phyloP scores from a whole-genome alignment of 2,888 invertebrate genomes.

The Caenorhabditis sp. region DNA sequence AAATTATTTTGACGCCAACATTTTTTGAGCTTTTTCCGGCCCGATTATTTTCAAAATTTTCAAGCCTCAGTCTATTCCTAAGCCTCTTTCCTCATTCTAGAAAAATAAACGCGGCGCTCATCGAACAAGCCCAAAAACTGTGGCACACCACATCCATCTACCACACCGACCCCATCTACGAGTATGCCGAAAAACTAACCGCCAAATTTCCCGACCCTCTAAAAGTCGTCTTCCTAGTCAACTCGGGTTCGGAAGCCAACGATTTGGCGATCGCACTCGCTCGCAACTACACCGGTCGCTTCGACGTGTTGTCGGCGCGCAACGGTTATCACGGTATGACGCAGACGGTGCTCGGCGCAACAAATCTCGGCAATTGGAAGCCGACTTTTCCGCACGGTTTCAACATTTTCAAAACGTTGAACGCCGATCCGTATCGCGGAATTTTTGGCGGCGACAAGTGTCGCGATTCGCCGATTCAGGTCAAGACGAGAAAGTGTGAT shows the following conservation, averaged over 20 bases:
- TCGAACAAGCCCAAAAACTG: slow-evolving; percentile 81
- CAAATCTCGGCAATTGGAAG: slow-evolving; percentile 82
- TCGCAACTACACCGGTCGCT: slow-evolving; percentile 80
- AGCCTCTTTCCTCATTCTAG: slow-evolving; percentile 74
- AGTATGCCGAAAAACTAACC: slow-evolving; percentile 85
- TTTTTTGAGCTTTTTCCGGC: too few species aligned
- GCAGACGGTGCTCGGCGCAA: slow-evolving; percentile 82
- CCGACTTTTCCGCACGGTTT: slow-evolving; percentile 72
- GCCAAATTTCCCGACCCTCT: slow-evolving; percentile 85
- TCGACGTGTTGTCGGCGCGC: slow-evolving; percentile 83
- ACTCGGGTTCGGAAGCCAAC: slow-evolving; percentile 96
- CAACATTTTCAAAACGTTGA: slow-evolving; percentile 78
- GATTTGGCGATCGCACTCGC: slow-evolving; percentile 90
- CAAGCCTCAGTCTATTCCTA: too few species aligned
- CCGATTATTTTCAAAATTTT: too few species aligned
- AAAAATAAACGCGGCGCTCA: slow-evolving; percentile 82
- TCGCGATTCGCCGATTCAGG: slow-evolving; percentile 81
- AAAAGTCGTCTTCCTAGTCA: slow-evolving; percentile 89
- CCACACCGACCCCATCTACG: slow-evolving; percentile 86
- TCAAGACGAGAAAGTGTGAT: slow-evolving; percentile 44
- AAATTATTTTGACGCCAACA: too few species aligned
- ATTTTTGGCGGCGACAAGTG: slow-evolving; percentile 88
- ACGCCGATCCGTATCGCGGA: slow-evolving; percentile 90
- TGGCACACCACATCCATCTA: slow-evolving; percentile 95
- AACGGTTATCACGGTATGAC: slow-evolving; percentile 93